Percentiles rank a stretch among this genome's conserved stretches.
These are phyloP conservation scores for Endomychus coccineus DNA, from an alignment of 2,888 invertebrate species.

Conservation along the genomic window DNA sequence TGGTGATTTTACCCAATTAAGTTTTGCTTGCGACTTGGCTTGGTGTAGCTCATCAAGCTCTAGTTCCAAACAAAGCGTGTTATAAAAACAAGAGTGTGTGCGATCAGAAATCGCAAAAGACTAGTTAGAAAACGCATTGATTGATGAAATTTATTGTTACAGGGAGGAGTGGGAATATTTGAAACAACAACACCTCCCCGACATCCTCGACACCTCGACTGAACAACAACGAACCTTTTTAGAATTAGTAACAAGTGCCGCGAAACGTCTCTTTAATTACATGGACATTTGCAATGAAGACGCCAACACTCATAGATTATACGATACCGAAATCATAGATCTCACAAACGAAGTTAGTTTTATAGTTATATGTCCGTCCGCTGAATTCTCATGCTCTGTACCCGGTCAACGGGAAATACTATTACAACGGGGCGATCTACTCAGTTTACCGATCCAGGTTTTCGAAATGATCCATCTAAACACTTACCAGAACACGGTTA, in stretches of 20 bases:
- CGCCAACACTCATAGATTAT: conserved; percentile 70
- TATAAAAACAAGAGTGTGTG: no score
- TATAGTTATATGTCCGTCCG: conserved; percentile 85
- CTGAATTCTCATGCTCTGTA: conserved; percentile 86
- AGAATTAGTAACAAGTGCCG: conserved; percentile 66
- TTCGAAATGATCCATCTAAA: conserved; percentile 92
- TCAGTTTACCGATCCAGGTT: conserved; percentile 87
- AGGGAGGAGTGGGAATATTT: conserved; percentile 96
- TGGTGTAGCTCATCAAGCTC: no score
- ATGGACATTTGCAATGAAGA: conserved; percentile 71
- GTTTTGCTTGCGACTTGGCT: no score
- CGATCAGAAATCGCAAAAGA: no score
- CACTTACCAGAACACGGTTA: conserved; percentile 86
- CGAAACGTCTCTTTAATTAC: conserved; percentile 67
- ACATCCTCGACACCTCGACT: conserved; percentile 49
- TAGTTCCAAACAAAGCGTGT: no score
- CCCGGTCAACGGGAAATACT: conserved; percentile 81
- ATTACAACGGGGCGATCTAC: conserved; percentile 74
- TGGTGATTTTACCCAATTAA: no score
- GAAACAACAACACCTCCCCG: conserved; percentile 52
- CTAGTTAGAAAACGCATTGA: not conserved
- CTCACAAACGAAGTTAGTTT: conserved; percentile 85
- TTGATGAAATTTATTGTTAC: conserved; percentile 33
- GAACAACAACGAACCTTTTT: conserved; percentile 78
- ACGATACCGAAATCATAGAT: conserved; percentile 91